phyloP scores from a whole-genome alignment of 2,113 vertebrate genomes.

The Pseudorasbora parva region DNA sequence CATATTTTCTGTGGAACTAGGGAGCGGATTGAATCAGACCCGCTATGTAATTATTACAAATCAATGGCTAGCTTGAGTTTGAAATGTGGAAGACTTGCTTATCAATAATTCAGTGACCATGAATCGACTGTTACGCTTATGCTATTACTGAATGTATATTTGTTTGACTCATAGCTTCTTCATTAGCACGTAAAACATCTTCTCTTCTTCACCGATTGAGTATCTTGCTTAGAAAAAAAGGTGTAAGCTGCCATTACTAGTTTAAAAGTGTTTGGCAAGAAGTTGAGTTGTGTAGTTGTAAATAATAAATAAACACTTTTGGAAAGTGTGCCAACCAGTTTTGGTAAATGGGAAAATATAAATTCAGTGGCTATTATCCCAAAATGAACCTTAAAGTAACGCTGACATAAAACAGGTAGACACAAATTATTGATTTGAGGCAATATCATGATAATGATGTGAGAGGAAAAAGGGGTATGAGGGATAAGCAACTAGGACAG shows the following conservation, averaged over 20 bases:
- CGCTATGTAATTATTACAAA: not conserved
- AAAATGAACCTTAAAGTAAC: not conserved
- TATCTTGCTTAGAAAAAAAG: not conserved
- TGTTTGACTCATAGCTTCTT: not conserved
- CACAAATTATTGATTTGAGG: not conserved
- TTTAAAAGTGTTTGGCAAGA: too few species aligned
- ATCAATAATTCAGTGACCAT: not conserved
- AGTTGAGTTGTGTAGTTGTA: too few species aligned
- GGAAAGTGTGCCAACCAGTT: too few species aligned
- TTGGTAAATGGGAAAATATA: not conserved
- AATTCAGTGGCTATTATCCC: not conserved
- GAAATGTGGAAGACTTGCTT: not conserved
- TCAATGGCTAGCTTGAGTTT: not conserved
- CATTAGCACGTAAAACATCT: not conserved
- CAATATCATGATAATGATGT: not conserved
- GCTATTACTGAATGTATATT: not conserved
- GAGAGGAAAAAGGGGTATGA: too few species aligned
- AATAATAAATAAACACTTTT: too few species aligned
- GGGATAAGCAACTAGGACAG: not conserved
- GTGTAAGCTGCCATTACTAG: too few species aligned
- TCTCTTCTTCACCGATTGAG: not conserved
- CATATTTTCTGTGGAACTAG: not conserved
- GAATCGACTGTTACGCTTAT: not conserved
- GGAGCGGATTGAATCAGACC: not conserved
- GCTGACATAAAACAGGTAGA: not conserved